A percentile compares a stretch with the other conserved stretches of the same genome.
These are phyloP conservation scores for Cataglyphis cursor DNA, from an alignment of 2,888 invertebrate species.

Conservation along the genomic window DNA sequence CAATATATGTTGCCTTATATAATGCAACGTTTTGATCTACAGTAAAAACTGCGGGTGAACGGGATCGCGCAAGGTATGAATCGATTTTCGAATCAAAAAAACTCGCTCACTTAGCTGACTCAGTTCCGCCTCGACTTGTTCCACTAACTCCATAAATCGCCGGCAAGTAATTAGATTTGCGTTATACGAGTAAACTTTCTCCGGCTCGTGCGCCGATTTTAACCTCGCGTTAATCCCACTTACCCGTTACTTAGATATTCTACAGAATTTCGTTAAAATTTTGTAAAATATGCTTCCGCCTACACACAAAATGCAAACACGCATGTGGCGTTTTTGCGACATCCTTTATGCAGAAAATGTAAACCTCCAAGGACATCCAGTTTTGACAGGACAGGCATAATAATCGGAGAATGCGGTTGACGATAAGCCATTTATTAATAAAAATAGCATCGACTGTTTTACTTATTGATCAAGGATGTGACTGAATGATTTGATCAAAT, in stretches of 20 bases:
- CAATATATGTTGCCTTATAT: constrained; percentile 10
- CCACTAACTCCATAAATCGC: constrained; percentile 2
- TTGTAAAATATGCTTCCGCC: not conserved
- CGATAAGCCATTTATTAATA: not conserved
- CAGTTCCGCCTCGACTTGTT: constrained; percentile 39
- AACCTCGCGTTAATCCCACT: not conserved
- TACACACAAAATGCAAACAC: not conserved
- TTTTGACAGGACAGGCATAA: constrained; percentile 29
- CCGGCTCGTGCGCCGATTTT: constrained; percentile 3
- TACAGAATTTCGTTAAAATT: not conserved
- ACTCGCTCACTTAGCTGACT: constrained; percentile 28
- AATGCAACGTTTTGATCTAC: constrained; percentile 8
- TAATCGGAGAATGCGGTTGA: not conserved
- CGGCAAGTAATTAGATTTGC: constrained; percentile 29
- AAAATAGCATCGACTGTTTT: constrained; percentile 12
- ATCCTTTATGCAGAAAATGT: constrained; percentile 8
- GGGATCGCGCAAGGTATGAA: constrained; percentile 35
- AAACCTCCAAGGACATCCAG: constrained; percentile 44
- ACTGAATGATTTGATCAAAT: constrained; percentile 64
- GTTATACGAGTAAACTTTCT: constrained; percentile 29
- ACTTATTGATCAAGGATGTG: constrained; percentile 27
- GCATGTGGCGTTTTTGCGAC: not conserved
- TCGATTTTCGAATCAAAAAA: not conserved
- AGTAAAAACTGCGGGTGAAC: constrained; percentile 16
- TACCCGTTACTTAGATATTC: not conserved